Percentiles rank a stretch among this genome's conserved stretches.
phyloP scores from a whole-genome alignment of 1,140 invertebrate species.

The Tetragonula clypearis region DNA sequence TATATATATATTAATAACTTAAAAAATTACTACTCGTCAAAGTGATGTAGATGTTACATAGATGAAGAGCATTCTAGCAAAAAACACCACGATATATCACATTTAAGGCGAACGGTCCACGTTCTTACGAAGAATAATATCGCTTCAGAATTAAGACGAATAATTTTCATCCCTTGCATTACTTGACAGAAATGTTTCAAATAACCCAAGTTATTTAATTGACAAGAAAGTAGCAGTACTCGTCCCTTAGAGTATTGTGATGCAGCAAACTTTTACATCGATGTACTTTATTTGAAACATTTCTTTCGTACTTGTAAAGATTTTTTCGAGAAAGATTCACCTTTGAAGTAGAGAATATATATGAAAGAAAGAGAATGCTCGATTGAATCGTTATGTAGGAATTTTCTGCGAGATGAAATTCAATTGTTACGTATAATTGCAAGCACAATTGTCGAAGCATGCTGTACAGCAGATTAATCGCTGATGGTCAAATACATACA shows the following conservation, averaged over 20 bases:
- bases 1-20: no score
- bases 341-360: background rate
- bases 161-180: background rate
- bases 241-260: background rate
- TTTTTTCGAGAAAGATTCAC: conserved; percentile 8
- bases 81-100: background rate
- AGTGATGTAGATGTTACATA: conserved; percentile 37
- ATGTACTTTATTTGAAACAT: background rate
- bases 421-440: background rate
- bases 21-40: conserved; percentile 24
- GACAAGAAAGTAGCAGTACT: background rate
- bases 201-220: background rate
- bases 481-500: background rate
- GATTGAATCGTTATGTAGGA: background rate
- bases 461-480: conserved; percentile 12
- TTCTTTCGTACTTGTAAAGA: background rate
- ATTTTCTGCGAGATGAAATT: background rate
- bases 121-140: background rate
- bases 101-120: background rate
- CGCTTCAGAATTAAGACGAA: background rate
- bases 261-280: background rate
- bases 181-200: conserved; percentile 3
- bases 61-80: background rate
- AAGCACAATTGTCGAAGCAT: background rate
- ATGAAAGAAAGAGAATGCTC: background rate